Base-by-base conservation (phyloP, 2,888 invertebrate species). In the Lapara coniferarum region DNA sequence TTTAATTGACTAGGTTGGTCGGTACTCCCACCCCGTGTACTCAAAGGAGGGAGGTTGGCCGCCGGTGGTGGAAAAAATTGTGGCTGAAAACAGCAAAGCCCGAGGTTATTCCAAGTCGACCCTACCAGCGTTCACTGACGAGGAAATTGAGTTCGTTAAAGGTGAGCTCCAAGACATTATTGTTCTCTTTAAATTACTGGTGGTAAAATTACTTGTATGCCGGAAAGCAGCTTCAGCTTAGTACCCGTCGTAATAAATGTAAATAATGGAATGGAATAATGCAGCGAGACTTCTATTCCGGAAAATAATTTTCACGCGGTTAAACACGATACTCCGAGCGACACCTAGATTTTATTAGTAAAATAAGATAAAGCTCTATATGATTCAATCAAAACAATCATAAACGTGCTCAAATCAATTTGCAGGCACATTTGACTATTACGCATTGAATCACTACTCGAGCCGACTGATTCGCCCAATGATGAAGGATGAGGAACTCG, bases 401-500 rank as follows among this genome's bases (percentile, higher is more conserved):
- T 25, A 25, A 25, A 25, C 25, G 2, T 2, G 25, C 2, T 25
- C 16, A 10, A n/a, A n/a, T 56, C 25, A 19, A n/a, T 53, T 68
- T 66, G 0, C 73, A 88, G 87, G 87, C 6, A 86, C 96, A 3
- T 94, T 94, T 7, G 96, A 96, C 81, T 96, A 95, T 82, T 91
- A 95, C 69, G 96, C 95, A 0, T 72, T 96, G 16, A 96, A 96
- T 79, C 94, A 95, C 82, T 96, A 96, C 84, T 93, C 95, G 0
- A 89, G 94, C 2, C 80, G 82, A 30, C 57, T 92, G 67, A 89
- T 90, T 0, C 82, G 87, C 30, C 77, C 69, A 66, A 76, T 75
- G 14, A 74, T 37, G 59, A 76, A 70, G 10, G 87, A 76, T 2
- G 87, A 88, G n/a, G 70, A 77, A 8, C 19, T 78, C 0, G 66